Base-by-base conservation (phyloP, 2,113 vertebrate genomes). In the Eretmochelys imbricata region DNA sequence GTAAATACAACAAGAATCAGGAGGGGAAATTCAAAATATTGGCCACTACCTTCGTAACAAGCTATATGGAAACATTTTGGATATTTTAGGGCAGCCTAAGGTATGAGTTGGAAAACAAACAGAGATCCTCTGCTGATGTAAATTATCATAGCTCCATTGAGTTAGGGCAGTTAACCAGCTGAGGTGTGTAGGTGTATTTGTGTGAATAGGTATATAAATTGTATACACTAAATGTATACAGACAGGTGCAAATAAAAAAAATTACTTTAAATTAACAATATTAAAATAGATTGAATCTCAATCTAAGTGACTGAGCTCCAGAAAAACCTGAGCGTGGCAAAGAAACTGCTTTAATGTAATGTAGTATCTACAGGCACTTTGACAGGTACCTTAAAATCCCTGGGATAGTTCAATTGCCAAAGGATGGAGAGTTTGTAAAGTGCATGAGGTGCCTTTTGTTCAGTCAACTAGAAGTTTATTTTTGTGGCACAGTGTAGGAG, bases 241-340 rank as follows among this genome's bases (percentile, higher is more conserved):
- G 85, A 29, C 20, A 50, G 84, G 14, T 83, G 46, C 91, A 93
- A 93, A 95, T 5, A 5, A 46, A 27, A 50, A 24, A 9, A 24
- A 9, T 14, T 79, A 89, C 87, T 87, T 76, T 75, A 13, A 59
- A 53, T 16, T 11, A 80, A 94, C 53, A 29, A 1, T 2, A 31
- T 22, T 92, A 75, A 42, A 72, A 57, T 62, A 91, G 50, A 53
- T 75, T 69, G 72, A 22, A 38, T 22, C 38, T 76, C 19, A 42
- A 65, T 4, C 55, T 89, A 50, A 88, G 25, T 82, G 85, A 22
- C 65, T 85, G 3, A 79, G 59, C 48, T 92, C 95, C 90, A 96
- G 84, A 95, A 97, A 92, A 46, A 92, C 91, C 13, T 80, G n/a
- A 38, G 93, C 93, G 89, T 91, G 62, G 22, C 79, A 92, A 89